Base-by-base conservation (phyloP, 2,797 vertebrate genomes). In the Esox lucius region DNA sequence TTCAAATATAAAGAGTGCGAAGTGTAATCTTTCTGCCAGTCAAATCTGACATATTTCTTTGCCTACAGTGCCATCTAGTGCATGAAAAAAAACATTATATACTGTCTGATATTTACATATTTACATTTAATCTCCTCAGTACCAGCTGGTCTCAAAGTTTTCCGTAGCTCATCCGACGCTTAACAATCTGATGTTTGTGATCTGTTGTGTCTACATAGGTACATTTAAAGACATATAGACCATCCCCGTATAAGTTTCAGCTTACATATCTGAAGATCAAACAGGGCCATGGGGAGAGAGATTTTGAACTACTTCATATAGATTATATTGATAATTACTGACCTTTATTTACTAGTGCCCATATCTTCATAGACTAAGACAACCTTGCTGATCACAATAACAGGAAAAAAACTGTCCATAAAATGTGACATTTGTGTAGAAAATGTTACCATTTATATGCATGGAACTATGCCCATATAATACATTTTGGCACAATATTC, bases 11-110 rank as follows among this genome's bases (percentile, higher is more conserved):
- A 17, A 74, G 71, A 49, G 31, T 15, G 12, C 26, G 3, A 48
- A 78, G 74, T 70, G 33, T 35, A 56, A 48, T 22, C 62, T 80
- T 78, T 75, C 71, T 79, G 75, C 67, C 83, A 80, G 82, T 78
- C 53, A 56, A 53, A 81, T 83, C 16, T 17, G 17, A 22, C 51
- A 59, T 9, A 82, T 88, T 31, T 1, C 80, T 87, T 87, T 87
- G 83, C 28, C 66, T 83, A 89, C 81, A 90, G 80, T 91, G 90
- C 88, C 90, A 86, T 79, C 91, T 19, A 16, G 85, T 90, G 91
- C 28, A 53, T 13, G n/a, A n/a, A 13, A 28, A 13, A 3, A 66
- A 28, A 15, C 5, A 4, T 62, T 81, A 46, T 87, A 85, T 11
- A 19, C 35, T 8, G 68, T 74, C 22, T 26, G 6, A 16, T 1